phyloP scores from a whole-genome alignment of 2,113 vertebrate genomes.

The Balaenoptera acutorostrata region DNA sequence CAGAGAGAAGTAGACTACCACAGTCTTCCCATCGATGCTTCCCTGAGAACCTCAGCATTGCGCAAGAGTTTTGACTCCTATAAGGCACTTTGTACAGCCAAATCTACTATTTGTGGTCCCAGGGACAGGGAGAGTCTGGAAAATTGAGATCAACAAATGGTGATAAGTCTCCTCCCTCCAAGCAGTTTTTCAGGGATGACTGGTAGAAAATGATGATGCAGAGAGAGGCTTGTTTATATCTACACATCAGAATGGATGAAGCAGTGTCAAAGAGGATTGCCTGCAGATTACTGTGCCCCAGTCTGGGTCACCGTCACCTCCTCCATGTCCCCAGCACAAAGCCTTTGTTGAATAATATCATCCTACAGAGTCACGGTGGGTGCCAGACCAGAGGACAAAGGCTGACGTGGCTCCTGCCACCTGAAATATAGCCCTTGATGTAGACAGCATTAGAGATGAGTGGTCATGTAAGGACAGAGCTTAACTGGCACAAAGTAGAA shows the following conservation, averaged over 20 bases:
- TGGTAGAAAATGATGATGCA: background rate
- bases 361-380: background rate
- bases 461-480: background rate
- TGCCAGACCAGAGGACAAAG: background rate
- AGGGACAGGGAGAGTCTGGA: background rate
- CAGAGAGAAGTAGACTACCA: background rate
- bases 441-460: background rate
- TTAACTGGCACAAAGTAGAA: background rate
- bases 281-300: background rate
- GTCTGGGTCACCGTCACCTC: background rate
- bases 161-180: background rate
- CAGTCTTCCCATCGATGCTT: background rate
- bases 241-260: background rate
- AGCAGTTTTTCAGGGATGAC: background rate
- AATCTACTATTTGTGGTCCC: background rate
- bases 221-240: background rate
- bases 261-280: background rate
- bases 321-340: background rate
- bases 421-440: background rate
- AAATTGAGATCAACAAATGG: slow-evolving; percentile 21
- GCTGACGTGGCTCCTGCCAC: background rate
- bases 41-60: background rate
- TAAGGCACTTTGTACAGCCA: background rate
- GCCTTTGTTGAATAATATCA: background rate
- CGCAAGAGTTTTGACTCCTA: background rate